Base-by-base conservation (phyloP, 2,888 invertebrate species). In the Drosophila meridionalis region DNA sequence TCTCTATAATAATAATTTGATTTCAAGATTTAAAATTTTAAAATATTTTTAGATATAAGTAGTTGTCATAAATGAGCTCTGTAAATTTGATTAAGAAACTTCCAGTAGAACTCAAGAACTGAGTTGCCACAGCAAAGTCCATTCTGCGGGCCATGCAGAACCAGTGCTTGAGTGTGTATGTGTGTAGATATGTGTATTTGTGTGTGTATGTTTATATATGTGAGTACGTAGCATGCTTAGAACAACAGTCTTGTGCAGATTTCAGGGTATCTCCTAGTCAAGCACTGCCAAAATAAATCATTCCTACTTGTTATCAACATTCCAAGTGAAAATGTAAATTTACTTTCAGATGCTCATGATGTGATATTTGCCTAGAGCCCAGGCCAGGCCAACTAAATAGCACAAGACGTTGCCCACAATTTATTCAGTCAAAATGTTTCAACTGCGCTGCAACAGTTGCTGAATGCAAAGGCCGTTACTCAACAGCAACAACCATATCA, bases 261-360 rank as follows among this genome's bases (percentile, higher is more conserved):
- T 20, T 20, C 12, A 11, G 4, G 28, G 14, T 28, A 28, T 14
- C 32, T 34, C 6, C 5, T 2, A 50, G 32, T 34, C 50, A 6
- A 34, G n/a, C 32, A 20, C 50, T n/a, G 2, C n/a, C 6, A 2
- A 34, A n/a, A n/a, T 20, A 3, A 2, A 34, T 5, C 32, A 11
- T 11, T 11, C 32, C 6, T 20, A 50, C 3, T 38, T 11, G 28
- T 45, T 63, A 63, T 68, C 67, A 72, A 26, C 34, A 45, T 28
- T 20, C 28, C 9, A 11, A 71, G 52, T 71, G 60, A 62, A 55
- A 73, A 47, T 34, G 32, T 36, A 72, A 66, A 60, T 82, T 69
- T 84, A 69, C 66, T 84, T 84, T 56, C 82, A 87, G 85, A 69
- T 84, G 71, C 64, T 66, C 82, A 75, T 61, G 69, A 71, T 69